These are phyloP conservation scores for Trematocara unimaculatum DNA, from an alignment of 2,113 vertebrate genomes.

Conservation along the genomic window DNA sequence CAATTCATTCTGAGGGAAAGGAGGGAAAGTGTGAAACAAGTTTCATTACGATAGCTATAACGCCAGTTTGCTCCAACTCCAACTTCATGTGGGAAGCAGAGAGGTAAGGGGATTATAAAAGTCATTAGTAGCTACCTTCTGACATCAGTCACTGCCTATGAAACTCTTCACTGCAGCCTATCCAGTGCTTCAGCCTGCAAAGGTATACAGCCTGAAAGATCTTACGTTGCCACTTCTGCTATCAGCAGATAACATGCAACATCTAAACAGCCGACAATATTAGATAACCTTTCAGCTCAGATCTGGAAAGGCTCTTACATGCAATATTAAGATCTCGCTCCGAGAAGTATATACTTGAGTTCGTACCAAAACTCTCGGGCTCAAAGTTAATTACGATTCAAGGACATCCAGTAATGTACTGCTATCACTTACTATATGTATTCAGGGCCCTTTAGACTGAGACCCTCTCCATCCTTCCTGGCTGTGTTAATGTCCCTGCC, in stretches of 20 bases:
- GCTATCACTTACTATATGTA: background rate
- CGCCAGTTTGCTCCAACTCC: background rate
- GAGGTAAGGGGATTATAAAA: background rate
- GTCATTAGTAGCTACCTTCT: background rate
- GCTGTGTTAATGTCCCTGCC: constrained; percentile 34
- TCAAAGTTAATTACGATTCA: background rate
- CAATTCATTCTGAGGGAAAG: background rate
- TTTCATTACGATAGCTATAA: background rate
- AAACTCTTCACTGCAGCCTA: background rate
- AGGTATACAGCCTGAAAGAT: background rate
- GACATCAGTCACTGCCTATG: background rate
- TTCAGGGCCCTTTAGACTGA: background rate
- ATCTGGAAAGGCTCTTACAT: background rate
- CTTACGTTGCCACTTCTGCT: background rate
- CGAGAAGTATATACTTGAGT: background rate
- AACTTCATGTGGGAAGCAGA: background rate
- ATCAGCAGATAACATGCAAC: background rate
- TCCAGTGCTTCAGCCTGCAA: background rate
- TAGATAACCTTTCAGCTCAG: background rate
- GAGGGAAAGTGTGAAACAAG: background rate
- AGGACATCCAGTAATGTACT: background rate
- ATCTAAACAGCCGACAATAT: background rate
- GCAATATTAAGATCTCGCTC: background rate
- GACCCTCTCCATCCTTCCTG: constrained; percentile 15
- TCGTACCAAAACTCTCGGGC: background rate